Evolutionary conservation across 2,888 invertebrate genomes (phyloP).

Genomic region (Portevinia maculata): DNA sequence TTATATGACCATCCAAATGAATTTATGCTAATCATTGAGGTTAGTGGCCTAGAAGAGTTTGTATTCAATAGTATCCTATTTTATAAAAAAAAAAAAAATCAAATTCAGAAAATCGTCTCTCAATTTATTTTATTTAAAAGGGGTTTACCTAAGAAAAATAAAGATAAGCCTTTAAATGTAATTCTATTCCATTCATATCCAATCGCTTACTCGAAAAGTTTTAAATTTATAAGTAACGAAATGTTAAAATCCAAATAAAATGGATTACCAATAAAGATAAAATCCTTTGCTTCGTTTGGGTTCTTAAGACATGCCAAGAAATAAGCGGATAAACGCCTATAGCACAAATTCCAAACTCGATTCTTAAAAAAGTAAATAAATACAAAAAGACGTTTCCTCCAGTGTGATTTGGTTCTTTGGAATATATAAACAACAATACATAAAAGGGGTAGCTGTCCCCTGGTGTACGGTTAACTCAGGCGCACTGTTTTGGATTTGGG

Average conservation of each 20-base stretch:
- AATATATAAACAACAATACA: constrained; percentile 16
- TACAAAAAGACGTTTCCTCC: not conserved
- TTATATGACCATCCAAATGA: no score
- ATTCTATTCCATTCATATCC: constrained; percentile 5
- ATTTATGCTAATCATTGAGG: no score
- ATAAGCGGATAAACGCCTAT: constrained; percentile 52
- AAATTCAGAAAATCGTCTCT: no score
- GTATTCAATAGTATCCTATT: no score
- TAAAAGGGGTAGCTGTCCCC: constrained; percentile 45
- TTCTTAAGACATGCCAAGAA: constrained; percentile 30
- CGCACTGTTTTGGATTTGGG: constrained; percentile 63
- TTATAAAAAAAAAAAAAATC: no score
- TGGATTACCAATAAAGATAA: constrained; percentile 30
- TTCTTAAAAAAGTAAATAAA: not conserved
- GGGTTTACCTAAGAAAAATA: no score
- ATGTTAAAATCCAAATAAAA: constrained; percentile 32
- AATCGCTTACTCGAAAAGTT: not conserved
- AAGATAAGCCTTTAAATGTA: not conserved
- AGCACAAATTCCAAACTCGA: constrained; percentile 9
- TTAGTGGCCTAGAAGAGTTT: no score
- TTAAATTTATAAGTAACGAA: constrained; percentile 13
- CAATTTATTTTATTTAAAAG: not conserved
- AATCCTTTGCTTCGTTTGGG: constrained; percentile 27
- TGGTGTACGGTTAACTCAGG: constrained; percentile 39
- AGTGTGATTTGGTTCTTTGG: constrained; percentile 2